Base-by-base conservation (phyloP, 1,140 invertebrate genomes). In the Armadillidium nasatum region DNA sequence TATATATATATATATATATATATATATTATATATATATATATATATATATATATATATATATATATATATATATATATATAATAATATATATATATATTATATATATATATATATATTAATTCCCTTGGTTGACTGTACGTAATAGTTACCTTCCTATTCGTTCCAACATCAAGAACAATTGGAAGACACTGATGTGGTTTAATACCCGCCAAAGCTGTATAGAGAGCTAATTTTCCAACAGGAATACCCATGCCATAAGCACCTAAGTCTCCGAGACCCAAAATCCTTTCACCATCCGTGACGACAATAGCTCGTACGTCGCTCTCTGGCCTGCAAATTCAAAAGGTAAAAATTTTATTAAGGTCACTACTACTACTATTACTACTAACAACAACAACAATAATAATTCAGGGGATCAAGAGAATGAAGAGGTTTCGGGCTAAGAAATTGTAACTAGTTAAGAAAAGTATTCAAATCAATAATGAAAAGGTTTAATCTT, bases 231-330 rank as follows among this genome's bases (percentile, higher is more conserved):
- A 86, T 86, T 98, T 98, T 66, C 96, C 96, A 13, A 97, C 93
- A 19, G 95, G 95, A 81, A 98, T 98, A 71, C 95, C 96, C 93
- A 96, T 96, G 4, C 96, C 96, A 83, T 94, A 95, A 7, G 94
- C 94, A 7, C 96, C 96, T 22, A 97, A 88, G 85, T 98, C 96
- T 21, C 96, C 96, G 33, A 98, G 86, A 83, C 96, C 96, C 76
- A 98, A 86, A 82, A 98, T 97, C 46, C 96, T 86, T 82, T 98
- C 96, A 10, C 96, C 96, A 83, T 98, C 96, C 0, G 96, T 98
- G 7, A 98, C 94, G 60, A 94, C 93, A 83, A 97, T 94, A 3
- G 94, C 95, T 81, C 95, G 87, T 0, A 99, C 93, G 83, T 96
- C 91, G 70, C 91, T 88, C 85, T 97, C 94, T 0, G 96, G 96